Conservation (phyloP, 1,140 invertebrate genomes). For the Ceratitis capitata region DNA sequence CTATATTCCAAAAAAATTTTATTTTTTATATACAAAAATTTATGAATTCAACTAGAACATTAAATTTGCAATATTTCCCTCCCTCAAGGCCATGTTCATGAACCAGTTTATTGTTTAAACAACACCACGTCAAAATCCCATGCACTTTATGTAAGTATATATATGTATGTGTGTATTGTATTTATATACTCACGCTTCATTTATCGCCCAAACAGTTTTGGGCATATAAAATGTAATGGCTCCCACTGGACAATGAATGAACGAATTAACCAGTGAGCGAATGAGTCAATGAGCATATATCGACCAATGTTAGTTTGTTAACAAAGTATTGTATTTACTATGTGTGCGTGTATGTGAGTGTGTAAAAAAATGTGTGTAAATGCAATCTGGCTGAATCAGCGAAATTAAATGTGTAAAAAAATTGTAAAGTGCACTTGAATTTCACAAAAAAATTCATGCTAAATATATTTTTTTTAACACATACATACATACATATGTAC, state of each 20-base stretch:
- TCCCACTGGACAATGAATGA: not conserved
- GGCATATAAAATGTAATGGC: not conserved
- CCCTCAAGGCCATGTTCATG: not conserved
- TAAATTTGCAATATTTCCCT: too few species aligned
- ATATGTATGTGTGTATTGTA: not conserved
- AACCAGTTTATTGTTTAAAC: not conserved
- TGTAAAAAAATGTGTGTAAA: not conserved
- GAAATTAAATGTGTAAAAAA: not conserved
- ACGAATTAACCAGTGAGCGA: too few species aligned
- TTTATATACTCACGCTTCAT: not conserved
- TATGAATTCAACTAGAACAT: too few species aligned
- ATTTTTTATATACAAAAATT: too few species aligned
- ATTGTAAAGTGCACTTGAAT: not conserved
- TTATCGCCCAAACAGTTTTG: not conserved
- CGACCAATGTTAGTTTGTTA: slow-evolving; percentile 18
- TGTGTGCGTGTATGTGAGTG: not conserved
- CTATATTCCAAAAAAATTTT: too few species aligned
- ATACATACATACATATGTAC: not conserved
- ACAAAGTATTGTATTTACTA: not conserved
- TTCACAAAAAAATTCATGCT: not conserved
- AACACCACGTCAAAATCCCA: not conserved
- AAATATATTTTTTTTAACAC: too few species aligned
- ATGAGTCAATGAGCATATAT: not conserved
- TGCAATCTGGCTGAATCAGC: not conserved
- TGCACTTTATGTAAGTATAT: not conserved